Evolutionary conservation across 1,140 invertebrate genomes (phyloP), one percentile per base, ranked within the genome.

Genomic region (Hirudo medicinalis): DNA sequence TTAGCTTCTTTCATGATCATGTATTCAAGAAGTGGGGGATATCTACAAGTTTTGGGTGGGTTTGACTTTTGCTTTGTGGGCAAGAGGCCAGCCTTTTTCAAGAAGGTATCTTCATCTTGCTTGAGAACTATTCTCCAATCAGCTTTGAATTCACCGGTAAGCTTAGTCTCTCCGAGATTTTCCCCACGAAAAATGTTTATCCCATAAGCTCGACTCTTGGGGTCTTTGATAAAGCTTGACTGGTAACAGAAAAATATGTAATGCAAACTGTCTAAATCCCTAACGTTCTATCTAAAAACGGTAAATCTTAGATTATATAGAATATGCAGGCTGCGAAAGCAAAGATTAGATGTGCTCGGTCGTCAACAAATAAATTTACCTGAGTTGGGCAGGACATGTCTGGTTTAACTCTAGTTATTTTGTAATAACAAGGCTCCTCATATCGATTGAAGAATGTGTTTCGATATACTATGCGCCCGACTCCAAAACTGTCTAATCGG

Each of bases 401-500:
- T 15, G 77, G 76, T n/a, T 69, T 32, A 15, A 78, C 75, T 71
- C 73, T 73, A 5, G 75, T 78, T 9, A 79, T 71, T 54, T 70
- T 72, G 69, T 77, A 78, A 67, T 74, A 79, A 27, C 75, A 75
- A 40, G 76, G 76, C 70, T 79, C 78, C 70, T 74, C 69, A 71
- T 78, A 78, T 67, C 75, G 36, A 11, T 75, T 71, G 25, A 69
- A 49, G 43, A 75, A 77, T 9, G 70, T 73, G 20, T 74, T 60
- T 67, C 77, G 69, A 54, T 75, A 73, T 2, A 79, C 78, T 43
- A 78, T 75, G 54, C 78, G 70, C 55, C 77, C 77, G 32, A 74
- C 75, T 27, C 77, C 78, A 72, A 76, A 76, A 66, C 78, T 76
- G 71, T 75, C 78, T 25, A 78, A 67, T 22, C 77, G 76, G 36